phyloP scores from a whole-genome alignment of 2,797 vertebrate genomes.

The Liasis olivaceus region DNA sequence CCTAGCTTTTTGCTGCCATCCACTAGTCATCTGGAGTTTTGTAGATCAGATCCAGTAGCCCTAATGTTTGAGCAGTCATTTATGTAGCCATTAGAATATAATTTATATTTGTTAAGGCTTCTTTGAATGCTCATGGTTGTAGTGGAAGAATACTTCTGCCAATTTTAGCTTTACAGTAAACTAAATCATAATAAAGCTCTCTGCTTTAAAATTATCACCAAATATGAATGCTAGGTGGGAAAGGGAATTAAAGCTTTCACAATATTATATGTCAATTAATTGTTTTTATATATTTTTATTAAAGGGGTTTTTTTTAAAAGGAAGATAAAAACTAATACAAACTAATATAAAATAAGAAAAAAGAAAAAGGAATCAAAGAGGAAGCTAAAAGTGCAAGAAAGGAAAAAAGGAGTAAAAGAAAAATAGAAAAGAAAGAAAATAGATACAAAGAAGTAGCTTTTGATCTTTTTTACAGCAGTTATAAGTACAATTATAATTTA shows the following conservation, averaged over 20 bases:
- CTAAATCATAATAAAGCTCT: neutral
- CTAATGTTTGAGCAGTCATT: accelerated
- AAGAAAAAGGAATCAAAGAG: neutral
- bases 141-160: neutral
- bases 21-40: neutral
- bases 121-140: neutral
- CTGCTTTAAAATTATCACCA: neutral
- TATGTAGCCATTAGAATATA: neutral
- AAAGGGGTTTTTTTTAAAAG: neutral
- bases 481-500: neutral
- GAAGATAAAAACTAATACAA: neutral
- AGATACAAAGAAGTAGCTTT: neutral
- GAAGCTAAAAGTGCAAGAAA: neutral
- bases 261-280: neutral
- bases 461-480: neutral
- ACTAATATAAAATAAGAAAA: no score
- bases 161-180: neutral
- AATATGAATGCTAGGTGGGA: neutral
- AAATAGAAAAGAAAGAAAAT: neutral
- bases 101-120: slow-evolving; percentile 32
- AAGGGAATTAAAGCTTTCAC: neutral
- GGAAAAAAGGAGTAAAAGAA: neutral
- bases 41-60: neutral
- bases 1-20: neutral
- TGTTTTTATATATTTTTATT: neutral